phyloP scores from a whole-genome alignment of 2,888 invertebrate genomes.

The Tetanocera ferruginea region DNA sequence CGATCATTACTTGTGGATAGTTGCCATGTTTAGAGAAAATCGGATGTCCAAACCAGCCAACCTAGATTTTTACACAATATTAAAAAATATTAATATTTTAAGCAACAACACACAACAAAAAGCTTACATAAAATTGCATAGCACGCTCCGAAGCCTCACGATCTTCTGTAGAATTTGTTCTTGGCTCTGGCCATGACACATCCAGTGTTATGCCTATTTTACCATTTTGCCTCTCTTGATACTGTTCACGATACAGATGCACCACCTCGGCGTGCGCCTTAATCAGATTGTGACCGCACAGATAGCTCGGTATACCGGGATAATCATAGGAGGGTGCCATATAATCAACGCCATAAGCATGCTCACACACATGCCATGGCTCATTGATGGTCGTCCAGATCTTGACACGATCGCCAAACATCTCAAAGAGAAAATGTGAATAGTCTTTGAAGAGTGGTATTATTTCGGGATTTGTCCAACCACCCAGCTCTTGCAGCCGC shows the following conservation, averaged over 20 bases:
- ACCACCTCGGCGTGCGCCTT: conserved; percentile 82
- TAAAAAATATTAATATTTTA: not conserved
- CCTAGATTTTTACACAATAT: conserved; percentile 62
- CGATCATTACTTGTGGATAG: conserved; percentile 77
- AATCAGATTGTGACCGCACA: conserved; percentile 79
- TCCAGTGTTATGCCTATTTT: conserved; percentile 76
- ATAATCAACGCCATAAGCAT: conserved; percentile 72
- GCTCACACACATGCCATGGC: conserved; percentile 72
- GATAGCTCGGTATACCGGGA: conserved; percentile 76
- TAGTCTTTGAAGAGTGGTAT: conserved; percentile 77
- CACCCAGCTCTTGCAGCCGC: conserved; percentile 76
- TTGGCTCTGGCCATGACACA: conserved; percentile 75
- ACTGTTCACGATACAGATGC: conserved; percentile 75
- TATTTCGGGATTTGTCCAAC: conserved; percentile 78
- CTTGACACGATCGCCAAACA: conserved; percentile 77
- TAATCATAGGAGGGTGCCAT: conserved; percentile 75
- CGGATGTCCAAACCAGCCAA: conserved; percentile 79
- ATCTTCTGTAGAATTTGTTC: conserved; percentile 72
- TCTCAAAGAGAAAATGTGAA: conserved; percentile 74
- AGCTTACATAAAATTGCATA: conserved; percentile 74
- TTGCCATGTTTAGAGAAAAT: conserved; percentile 76
- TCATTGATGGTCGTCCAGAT: conserved; percentile 86
- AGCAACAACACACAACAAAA: not conserved
- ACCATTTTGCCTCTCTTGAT: conserved; percentile 73
- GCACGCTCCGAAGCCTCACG: conserved; percentile 75